These are phyloP conservation scores for Lampropteryx suffumata DNA, from an alignment of 2,888 invertebrate species.

Conservation along the genomic window DNA sequence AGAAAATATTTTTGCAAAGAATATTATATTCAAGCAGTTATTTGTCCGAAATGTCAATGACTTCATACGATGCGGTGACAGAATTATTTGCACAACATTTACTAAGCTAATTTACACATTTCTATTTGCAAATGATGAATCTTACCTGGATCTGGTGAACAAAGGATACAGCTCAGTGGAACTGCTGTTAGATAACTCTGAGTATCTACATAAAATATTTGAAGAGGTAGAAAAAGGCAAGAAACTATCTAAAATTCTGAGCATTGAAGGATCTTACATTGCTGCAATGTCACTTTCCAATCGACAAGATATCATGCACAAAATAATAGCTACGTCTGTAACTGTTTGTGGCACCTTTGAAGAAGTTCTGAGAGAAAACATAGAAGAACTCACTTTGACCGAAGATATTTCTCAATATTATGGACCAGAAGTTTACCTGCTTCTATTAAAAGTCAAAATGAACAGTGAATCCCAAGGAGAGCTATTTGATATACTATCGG, in stretches of 20 bases:
- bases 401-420: conserved; percentile 57
- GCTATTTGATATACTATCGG: conserved; percentile 36
- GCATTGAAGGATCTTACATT: conserved; percentile 55
- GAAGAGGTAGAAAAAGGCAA: conserved; percentile 54
- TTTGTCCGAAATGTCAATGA: conserved; percentile 60
- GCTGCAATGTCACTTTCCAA: conserved; percentile 62
- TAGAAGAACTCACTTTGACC: conserved; percentile 45
- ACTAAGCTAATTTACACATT: conserved; percentile 58
- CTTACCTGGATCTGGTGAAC: conserved; percentile 41
- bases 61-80: conserved; percentile 49
- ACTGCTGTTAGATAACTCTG: conserved; percentile 51
- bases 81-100: conserved; percentile 64
- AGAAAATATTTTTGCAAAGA: conserved; percentile 45
- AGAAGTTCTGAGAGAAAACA: conserved; percentile 49
- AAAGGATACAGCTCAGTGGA: conserved; percentile 53
- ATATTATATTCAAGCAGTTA: conserved; percentile 50
- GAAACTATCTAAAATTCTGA: conserved; percentile 45
- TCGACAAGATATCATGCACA: conserved; percentile 60
- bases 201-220: conserved; percentile 55
- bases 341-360: conserved; percentile 58
- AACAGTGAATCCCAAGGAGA: background rate
- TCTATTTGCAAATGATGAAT: conserved; percentile 43
- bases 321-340: conserved; percentile 45
- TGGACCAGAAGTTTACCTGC: conserved; percentile 42
- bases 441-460: conserved; percentile 49